These are phyloP conservation scores for Nephrotoma appendiculata DNA, from an alignment of 2,888 invertebrate species.

Conservation along the genomic window DNA sequence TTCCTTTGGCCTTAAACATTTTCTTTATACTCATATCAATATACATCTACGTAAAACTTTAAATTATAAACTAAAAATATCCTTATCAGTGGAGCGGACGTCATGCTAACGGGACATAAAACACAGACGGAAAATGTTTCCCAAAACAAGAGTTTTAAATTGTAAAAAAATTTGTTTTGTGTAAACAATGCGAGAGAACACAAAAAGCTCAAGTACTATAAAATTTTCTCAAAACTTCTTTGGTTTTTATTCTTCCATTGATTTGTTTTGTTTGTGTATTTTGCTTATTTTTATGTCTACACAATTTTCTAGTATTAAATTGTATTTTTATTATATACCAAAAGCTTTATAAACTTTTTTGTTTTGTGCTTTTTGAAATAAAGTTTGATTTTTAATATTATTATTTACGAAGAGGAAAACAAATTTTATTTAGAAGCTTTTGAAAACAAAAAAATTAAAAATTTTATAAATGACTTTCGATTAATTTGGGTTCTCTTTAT, in stretches of 20 bases:
- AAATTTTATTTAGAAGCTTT: background rate
- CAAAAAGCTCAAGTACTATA: background rate
- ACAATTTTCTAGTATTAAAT: too few species aligned
- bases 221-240: background rate
- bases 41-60: too few species aligned
- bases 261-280: background rate
- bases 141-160: background rate
- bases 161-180: background rate
- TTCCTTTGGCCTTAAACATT: background rate
- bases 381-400: background rate
- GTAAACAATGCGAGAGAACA: background rate
- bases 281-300: too few species aligned
- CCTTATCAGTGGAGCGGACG: background rate
- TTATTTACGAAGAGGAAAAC: background rate
- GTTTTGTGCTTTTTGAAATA: background rate
- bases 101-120: background rate
- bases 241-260: background rate
- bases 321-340: background rate
- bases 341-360: background rate
- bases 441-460: background rate
- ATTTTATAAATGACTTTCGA: too few species aligned
- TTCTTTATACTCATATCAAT: background rate
- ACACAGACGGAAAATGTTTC: background rate
- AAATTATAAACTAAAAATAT: background rate
- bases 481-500: constrained; percentile 9